phyloP scores from a whole-genome alignment of 2,113 vertebrate genomes.

The Scalopus aquaticus region DNA sequence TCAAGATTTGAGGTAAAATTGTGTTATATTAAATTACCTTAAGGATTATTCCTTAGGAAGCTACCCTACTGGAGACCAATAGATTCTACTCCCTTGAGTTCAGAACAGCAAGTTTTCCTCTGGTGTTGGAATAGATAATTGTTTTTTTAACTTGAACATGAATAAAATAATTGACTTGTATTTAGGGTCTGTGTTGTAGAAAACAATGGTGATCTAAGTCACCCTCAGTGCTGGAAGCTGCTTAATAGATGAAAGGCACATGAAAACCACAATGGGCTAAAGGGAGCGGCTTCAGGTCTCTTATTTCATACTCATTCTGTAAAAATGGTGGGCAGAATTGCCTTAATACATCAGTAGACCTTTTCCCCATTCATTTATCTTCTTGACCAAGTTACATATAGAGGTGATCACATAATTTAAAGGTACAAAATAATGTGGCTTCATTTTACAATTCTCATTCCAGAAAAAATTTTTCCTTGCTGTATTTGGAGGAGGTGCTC shows the following conservation, averaged over 20 bases:
- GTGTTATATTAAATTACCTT: constrained; percentile 20
- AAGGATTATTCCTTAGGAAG: background rate
- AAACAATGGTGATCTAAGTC: background rate
- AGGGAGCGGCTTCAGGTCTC: background rate
- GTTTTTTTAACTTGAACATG: background rate
- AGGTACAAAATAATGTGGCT: background rate
- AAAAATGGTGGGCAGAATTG: background rate
- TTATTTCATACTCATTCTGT: background rate
- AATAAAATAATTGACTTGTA: background rate
- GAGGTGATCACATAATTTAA: background rate
- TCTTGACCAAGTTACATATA: background rate
- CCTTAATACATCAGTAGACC: background rate
- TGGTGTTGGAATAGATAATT: background rate
- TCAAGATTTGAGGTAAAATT: constrained; percentile 13
- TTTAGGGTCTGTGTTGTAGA: background rate
- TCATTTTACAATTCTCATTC: background rate
- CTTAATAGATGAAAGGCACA: background rate
- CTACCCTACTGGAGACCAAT: background rate
- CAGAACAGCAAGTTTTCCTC: background rate
- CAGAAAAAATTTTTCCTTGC: background rate
- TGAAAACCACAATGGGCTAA: background rate
- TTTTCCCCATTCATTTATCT: background rate
- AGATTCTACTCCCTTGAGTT: background rate
- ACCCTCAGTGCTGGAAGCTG: background rate
- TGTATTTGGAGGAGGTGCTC: background rate